These are phyloP conservation scores for Chiridota heheva DNA, from an alignment of 35 echinoderm and acorn worm species.

Conservation along the genomic window DNA sequence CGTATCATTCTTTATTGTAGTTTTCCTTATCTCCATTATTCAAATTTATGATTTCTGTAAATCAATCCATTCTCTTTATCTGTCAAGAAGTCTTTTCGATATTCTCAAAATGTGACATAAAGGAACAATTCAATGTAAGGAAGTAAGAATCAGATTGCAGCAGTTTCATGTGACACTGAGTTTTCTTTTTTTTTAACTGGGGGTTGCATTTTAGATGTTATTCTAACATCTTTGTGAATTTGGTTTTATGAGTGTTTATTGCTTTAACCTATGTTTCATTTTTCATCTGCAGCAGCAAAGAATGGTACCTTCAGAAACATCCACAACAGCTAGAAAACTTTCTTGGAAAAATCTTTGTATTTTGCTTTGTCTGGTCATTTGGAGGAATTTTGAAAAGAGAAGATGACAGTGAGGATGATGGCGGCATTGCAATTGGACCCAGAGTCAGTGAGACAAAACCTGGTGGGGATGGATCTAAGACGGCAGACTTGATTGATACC, in stretches of 20 bases:
- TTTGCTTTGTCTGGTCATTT: conserved; percentile 94
- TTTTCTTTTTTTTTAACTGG: too few species aligned
- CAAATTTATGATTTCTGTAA: too few species aligned
- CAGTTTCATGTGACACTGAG: too few species aligned
- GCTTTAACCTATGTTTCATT: not conserved
- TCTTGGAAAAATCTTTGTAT: conserved; percentile 96
- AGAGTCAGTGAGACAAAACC: not conserved
- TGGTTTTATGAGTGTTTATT: not conserved
- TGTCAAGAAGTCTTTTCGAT: too few species aligned
- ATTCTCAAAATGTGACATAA: too few species aligned
- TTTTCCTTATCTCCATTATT: too few species aligned
- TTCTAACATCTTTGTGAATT: too few species aligned
- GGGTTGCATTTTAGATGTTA: too few species aligned
- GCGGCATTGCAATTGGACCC: conserved; percentile 61
- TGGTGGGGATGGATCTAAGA: conserved; percentile 28
- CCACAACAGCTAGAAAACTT: conserved; percentile 75
- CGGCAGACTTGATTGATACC: conserved; percentile 43
- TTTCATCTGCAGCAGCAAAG: conserved; percentile 64
- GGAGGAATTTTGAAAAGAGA: conserved; percentile 90
- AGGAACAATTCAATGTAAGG: too few species aligned
- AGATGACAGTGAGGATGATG: conserved; percentile 97
- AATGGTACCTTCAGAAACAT: conserved; percentile 84
- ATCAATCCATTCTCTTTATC: too few species aligned
- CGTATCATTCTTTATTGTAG: too few species aligned
- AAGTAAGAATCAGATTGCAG: too few species aligned